Evolutionary conservation across 2,113 vertebrate species (phyloP).

Genomic region (Acanthisitta chloris): DNA sequence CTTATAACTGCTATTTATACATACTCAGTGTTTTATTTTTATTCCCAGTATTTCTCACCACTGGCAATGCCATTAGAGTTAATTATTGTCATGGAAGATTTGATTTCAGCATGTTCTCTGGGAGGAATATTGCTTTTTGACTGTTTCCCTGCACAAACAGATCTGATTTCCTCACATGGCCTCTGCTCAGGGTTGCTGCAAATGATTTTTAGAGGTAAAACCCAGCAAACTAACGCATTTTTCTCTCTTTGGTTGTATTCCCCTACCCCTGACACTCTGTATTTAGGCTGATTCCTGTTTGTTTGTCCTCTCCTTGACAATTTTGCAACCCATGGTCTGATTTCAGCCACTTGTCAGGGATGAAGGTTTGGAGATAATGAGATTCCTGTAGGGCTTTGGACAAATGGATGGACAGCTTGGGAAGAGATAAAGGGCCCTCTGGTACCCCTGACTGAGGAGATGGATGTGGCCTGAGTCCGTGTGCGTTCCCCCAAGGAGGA

Average conservation of each 20-base stretch:
- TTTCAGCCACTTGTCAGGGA: not conserved
- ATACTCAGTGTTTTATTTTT: not conserved
- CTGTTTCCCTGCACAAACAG: not conserved
- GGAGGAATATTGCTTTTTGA: not conserved
- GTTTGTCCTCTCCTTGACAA: not conserved
- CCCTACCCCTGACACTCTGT: not conserved
- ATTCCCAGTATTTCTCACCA: not conserved
- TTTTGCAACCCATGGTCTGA: not conserved
- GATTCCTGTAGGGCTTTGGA: not conserved
- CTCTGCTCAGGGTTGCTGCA: not conserved
- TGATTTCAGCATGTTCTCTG: conserved; percentile 1
- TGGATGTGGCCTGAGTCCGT: not conserved
- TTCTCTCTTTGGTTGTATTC: not conserved
- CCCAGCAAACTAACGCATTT: not conserved
- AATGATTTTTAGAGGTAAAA: not conserved
- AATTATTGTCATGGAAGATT: not conserved
- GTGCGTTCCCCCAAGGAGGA: not conserved
- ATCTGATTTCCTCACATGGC: not conserved
- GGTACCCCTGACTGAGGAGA: not conserved
- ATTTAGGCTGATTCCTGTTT: not conserved
- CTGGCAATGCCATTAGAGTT: not conserved
- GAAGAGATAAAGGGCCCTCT: not conserved
- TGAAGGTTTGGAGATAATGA: not conserved
- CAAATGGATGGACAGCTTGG: not conserved
- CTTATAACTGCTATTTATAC: not conserved